A percentile compares a stretch with the other conserved stretches of the same genome.
These are phyloP conservation scores for Pipistrellus kuhlii DNA, from an alignment of 2,797 vertebrate species.

Conservation along the genomic window DNA sequence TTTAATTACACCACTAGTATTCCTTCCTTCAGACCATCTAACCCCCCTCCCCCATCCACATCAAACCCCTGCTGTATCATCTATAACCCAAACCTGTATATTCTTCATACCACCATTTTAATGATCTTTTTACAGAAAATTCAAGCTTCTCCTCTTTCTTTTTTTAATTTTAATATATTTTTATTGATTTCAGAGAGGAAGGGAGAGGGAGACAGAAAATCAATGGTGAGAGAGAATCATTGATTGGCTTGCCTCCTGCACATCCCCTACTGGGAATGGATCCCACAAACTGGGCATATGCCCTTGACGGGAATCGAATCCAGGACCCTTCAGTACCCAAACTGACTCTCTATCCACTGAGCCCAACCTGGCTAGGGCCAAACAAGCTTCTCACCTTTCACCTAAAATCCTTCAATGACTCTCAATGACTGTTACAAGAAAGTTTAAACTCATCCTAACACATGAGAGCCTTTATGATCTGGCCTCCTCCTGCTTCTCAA, in stretches of 20 bases:
- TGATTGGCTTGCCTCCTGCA: no score
- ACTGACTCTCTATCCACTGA: no score
- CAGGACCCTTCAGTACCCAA: no score
- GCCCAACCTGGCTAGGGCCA: no score
- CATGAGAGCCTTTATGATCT: not conserved
- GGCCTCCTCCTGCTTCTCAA: not conserved
- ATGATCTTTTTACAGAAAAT: conserved; percentile 31
- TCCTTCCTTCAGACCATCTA: not conserved
- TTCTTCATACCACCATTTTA: not conserved
- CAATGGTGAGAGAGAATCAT: no score
- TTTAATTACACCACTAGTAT: not conserved
- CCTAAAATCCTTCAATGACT: not conserved
- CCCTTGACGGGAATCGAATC: no score
- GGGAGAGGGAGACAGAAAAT: no score
- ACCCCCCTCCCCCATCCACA: no score
- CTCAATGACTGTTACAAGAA: not conserved
- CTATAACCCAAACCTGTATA: not conserved
- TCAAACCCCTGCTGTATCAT: not conserved
- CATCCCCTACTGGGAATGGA: no score
- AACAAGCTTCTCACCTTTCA: not conserved
- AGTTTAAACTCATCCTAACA: not conserved
- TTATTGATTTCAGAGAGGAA: no score
- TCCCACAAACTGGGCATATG: no score
- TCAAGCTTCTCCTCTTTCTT: conserved; percentile 1
- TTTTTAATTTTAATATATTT: no score